phyloP scores from a whole-genome alignment of 1,140 invertebrate genomes.

The Leptopilina boulardi region DNA sequence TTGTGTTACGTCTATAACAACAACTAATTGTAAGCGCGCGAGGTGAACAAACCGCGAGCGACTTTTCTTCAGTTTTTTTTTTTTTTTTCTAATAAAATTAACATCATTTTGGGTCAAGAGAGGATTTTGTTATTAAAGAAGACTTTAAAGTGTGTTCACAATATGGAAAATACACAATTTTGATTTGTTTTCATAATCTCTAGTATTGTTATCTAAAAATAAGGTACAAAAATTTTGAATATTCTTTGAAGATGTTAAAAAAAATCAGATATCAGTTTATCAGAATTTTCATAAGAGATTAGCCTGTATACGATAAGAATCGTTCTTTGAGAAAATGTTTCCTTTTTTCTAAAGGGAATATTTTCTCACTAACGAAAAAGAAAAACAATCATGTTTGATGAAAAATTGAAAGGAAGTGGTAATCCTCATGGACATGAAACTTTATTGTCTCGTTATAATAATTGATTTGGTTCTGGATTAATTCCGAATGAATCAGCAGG shows the following conservation, averaged over 20 bases:
- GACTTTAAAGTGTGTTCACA: neutral
- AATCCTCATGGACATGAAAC: slow-evolving; percentile 2
- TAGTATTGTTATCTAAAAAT: too few relatives aligned
- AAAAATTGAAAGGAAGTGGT: neutral
- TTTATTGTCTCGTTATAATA: slow-evolving; percentile 18
- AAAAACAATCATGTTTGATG: neutral
- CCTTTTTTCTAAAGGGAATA: too few relatives aligned
- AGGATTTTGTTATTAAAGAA: neutral
- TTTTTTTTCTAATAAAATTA: neutral
- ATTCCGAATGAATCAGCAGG: slow-evolving; percentile 12
- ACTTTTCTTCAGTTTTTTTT: neutral
- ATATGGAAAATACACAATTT: too few relatives aligned
- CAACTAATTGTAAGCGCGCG: neutral
- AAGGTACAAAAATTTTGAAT: too few relatives aligned
- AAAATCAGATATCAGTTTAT: too few relatives aligned
- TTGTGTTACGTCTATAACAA: slow-evolving; percentile 4
- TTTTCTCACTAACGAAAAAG: too few relatives aligned
- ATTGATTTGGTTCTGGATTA: slow-evolving; percentile 21
- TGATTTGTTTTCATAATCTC: too few relatives aligned
- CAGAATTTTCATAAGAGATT: too few relatives aligned
- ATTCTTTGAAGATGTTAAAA: too few relatives aligned
- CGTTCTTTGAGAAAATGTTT: too few relatives aligned
- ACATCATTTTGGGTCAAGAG: neutral
- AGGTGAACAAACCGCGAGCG: neutral
- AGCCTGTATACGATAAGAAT: too few relatives aligned